Conservation (phyloP, 2,888 invertebrate species). For the Athripsodes cinereus region DNA sequence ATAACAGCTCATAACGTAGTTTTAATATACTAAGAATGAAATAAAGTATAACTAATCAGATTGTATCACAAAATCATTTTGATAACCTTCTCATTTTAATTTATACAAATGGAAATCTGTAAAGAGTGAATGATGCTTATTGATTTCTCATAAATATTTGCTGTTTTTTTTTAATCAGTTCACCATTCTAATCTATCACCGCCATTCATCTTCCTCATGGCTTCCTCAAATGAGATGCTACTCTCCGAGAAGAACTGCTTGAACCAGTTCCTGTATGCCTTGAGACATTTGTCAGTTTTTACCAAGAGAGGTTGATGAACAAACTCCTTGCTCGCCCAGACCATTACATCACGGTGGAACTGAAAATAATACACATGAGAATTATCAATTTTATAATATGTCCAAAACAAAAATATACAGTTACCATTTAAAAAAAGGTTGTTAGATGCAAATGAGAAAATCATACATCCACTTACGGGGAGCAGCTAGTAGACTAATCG, state of each 20-base stretch:
- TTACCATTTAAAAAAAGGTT: background rate
- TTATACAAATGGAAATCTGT: no score
- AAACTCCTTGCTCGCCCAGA: constrained; percentile 84
- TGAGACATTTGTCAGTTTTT: constrained; percentile 66
- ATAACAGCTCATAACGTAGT: no score
- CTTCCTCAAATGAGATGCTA: constrained; percentile 49
- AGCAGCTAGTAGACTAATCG: no score
- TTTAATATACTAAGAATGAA: no score
- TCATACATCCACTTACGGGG: no score
- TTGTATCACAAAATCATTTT: no score
- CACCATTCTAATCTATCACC: constrained; percentile 12
- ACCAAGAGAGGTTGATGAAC: constrained; percentile 65
- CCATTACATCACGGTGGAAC: constrained; percentile 77
- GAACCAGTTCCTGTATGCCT: constrained; percentile 74
- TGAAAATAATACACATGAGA: constrained; percentile 41
- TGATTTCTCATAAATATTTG: no score
- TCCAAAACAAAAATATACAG: background rate
- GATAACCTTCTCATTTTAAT: no score
- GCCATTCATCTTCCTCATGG: constrained; percentile 22
- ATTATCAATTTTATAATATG: background rate
- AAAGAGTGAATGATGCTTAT: no score
- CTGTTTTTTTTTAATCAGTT: background rate
- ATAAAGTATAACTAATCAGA: no score
- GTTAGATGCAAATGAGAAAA: no score
- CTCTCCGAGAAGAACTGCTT: constrained; percentile 76